Evolutionary conservation across 2,797 vertebrate genomes (phyloP), one percentile per base, ranked within the genome.

Genomic region (Etheostoma perlongum): DNA sequence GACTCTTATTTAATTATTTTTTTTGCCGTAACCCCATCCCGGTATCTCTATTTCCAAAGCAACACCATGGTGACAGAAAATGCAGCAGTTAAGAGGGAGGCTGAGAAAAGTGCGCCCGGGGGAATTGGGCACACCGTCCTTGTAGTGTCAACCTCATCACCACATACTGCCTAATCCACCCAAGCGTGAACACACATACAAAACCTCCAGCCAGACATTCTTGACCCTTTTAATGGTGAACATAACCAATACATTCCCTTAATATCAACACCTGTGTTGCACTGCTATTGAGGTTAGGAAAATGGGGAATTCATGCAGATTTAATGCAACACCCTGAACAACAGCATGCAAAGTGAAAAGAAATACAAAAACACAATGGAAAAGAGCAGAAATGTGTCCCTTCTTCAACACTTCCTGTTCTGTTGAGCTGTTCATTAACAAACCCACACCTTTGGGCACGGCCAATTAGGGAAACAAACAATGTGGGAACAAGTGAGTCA

Each of bases 301-400:
- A 89, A 90, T 72, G 76, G 73, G 75, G 85, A 81, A 80, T 91
- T 90, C 91, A 91, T 86, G 88, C 78, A 91, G 90, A 87, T 78
- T 72, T 66, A 65, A 84, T 74, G 70, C 85, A 76, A 82, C 74
- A 67, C 36, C 48, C 62, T 73, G 59, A 84, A 86, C 74, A 81
- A 83, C 72, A 58, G 63, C 18, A 19, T 19, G 46, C 49, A n/a
- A n/a, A 19, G 44, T 49, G 66, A 40, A 78, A 88, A 81, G 48
- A 33, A 42, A 46, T 2, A n/a, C 18, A 42, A 30, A 16, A 46
- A 49, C 51, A 72, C 49, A 54, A 54, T 6, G 15, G 14, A 1
- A 51, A 79, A 44, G 25, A 62, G 27, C 27, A n/a, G 4, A 21
- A 73, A 72, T 44, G 15, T 57, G 69, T 66, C 71, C 76, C 61